Percentiles rank a stretch among this genome's conserved stretches.
Evolutionary conservation across 2,113 vertebrate genomes (phyloP).

Genomic region (Amphilophus citrinellus): DNA sequence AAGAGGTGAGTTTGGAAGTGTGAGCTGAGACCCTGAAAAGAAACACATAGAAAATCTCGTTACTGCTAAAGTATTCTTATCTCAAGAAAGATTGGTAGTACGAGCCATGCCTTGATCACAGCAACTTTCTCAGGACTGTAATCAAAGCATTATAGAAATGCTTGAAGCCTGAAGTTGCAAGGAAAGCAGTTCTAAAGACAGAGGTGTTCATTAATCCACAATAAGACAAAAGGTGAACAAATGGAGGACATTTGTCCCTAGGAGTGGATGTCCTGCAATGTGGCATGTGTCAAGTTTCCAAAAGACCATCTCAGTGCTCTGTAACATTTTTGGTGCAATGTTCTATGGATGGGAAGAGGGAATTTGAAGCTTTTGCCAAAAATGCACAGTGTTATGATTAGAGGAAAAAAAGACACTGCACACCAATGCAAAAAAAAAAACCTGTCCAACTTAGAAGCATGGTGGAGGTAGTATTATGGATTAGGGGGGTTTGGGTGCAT

Average conservation of each 20-base stretch:
- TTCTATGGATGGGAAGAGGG: not conserved
- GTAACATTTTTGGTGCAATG: not conserved
- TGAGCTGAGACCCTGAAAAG: not conserved
- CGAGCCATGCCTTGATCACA: not conserved
- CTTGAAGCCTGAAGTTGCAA: not conserved
- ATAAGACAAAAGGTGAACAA: not conserved
- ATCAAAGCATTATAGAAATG: not conserved
- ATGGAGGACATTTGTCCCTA: not conserved
- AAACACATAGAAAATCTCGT: not conserved
- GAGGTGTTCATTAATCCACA: rapidly evolving
- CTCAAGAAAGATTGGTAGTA: not conserved
- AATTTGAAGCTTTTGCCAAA: not conserved
- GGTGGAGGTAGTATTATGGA: not conserved
- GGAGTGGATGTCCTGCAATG: not conserved
- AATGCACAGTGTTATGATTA: not conserved
- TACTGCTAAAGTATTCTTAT: not conserved
- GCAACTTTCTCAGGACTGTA: not conserved
- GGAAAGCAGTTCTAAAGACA: not conserved
- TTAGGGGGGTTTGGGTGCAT: not conserved
- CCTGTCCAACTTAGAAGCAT: not conserved
- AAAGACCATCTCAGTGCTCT: no score
- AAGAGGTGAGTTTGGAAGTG: rapidly evolving
- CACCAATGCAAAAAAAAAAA: not conserved
- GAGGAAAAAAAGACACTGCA: not conserved
- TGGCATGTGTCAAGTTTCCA: no score